Percentiles rank a stretch among this genome's conserved stretches.
phyloP scores from a whole-genome alignment of 2,113 vertebrate species.

The Eptesicus fuscus region DNA sequence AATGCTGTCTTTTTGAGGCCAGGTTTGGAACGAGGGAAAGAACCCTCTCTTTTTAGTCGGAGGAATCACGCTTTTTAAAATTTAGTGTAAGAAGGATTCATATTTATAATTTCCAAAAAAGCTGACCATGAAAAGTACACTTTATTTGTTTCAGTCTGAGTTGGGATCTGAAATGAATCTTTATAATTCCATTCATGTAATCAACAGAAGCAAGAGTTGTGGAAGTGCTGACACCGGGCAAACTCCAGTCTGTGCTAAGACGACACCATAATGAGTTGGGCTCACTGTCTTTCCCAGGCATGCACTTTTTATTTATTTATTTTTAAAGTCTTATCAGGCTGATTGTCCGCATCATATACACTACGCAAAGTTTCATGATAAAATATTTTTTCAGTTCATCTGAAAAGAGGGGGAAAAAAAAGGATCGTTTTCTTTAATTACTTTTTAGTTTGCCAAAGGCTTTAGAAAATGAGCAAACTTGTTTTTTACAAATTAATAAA shows the following conservation, averaged over 20 bases:
- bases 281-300: conserved; percentile 54
- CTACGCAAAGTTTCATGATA: conserved; percentile 61
- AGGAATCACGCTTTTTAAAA: background rate
- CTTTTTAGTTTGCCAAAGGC: conserved; percentile 64
- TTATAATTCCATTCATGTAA: conserved; percentile 63
- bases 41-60: background rate
- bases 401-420: conserved; percentile 29
- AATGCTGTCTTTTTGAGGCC: background rate
- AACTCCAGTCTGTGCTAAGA: conserved; percentile 40
- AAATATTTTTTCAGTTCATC: conserved; percentile 63
- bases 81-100: background rate
- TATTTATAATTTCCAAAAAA: background rate
- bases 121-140: background rate
- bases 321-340: conserved; percentile 63
- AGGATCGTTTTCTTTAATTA: conserved; percentile 70
- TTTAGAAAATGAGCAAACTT: conserved; percentile 65
- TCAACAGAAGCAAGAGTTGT: conserved; percentile 44
- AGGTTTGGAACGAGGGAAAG: background rate
- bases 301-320: conserved; percentile 28
- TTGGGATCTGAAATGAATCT: conserved; percentile 61
- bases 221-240: conserved; percentile 59
- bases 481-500: conserved; percentile 73
- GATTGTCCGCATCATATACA: conserved; percentile 68
- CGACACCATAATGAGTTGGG: conserved; percentile 49
- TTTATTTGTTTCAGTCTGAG: background rate